Evolutionary conservation across 2,113 vertebrate genomes (phyloP), one percentile per base, ranked within the genome.

Genomic region (Oxyura jamaicensis): DNA sequence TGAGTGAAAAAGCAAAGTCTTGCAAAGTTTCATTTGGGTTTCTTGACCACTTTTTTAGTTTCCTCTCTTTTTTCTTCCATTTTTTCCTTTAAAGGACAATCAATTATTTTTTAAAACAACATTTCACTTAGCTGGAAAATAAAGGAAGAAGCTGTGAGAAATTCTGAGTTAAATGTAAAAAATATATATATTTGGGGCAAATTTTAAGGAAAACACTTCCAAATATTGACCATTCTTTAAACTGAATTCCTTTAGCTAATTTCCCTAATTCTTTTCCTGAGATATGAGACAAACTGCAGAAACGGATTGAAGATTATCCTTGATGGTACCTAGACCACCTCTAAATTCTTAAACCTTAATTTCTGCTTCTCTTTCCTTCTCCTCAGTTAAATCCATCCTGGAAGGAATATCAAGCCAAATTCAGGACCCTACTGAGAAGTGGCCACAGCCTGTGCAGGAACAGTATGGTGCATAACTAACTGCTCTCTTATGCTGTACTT

Each of bases 231-330:
- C 42, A n/a, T 21, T 48, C 83, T 86, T 92, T 48, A 68, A 91
- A 96, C 42, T 86, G 12, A 95, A 82, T 89, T 93, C 60, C 14
- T 80, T 73, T 35, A 83, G 18, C 52, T 94, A 74, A 78, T 90
- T 91, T 83, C 59, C 31, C 77, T 78, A 88, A 59, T 75, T 86
- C 5, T 84, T 86, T 42, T 60, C 68, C 52, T 75, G 39, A 65
- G 25, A 68, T 92, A 82, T 1, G 11, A 93, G 58, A 56, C 58
- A 74, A 93, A 56, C 20, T 86, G 29, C 19, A 89, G 66, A 93
- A 88, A 82, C 46, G 80, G 39, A 82, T 7, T 1, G 4, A 79
- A 33, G 39, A 44, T 41, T 76, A 58, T 42, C 72, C 50, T 82
- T 73, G 21, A 42, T 22, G 36, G 9, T 48, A 73, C 69, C n/a